Evolutionary conservation across 2,888 invertebrate genomes (phyloP).

Genomic region (Protodeltote pygarga): DNA sequence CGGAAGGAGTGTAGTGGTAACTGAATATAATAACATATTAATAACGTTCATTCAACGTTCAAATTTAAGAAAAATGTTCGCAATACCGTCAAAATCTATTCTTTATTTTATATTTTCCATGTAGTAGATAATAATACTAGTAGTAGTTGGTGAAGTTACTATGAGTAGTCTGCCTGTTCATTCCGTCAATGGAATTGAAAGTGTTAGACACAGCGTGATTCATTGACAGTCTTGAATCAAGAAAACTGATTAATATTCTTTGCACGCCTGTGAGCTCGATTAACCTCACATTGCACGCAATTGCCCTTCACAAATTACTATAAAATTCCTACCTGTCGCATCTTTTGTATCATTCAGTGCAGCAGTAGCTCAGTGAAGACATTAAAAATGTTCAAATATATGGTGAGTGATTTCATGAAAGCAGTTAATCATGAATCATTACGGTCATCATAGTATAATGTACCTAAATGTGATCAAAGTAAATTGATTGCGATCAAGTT

Average conservation of each 20-base stretch:
- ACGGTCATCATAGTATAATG: neutral
- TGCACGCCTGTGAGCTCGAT: constrained; percentile 23
- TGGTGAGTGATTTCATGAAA: constrained; percentile 62
- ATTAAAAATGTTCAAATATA: constrained; percentile 73
- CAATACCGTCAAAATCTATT: no score
- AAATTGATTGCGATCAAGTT: no score
- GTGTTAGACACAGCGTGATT: neutral
- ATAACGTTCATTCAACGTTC: no score
- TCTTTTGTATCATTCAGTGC: constrained; percentile 61
- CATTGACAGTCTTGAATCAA: constrained; percentile 10
- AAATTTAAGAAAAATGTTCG: no score
- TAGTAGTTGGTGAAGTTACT: no score
- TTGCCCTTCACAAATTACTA: constrained; percentile 66
- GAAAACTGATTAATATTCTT: constrained; percentile 54
- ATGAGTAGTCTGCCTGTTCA: no score
- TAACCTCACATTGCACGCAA: constrained; percentile 50
- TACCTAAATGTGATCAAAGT: no score
- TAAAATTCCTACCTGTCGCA: constrained; percentile 51
- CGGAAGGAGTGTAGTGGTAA: no score
- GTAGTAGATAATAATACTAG: no score
- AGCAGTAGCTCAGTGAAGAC: constrained; percentile 52
- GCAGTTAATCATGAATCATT: neutral
- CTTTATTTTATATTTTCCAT: no score
- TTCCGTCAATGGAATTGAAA: neutral
- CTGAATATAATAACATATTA: no score